These are phyloP conservation scores for Diarsia dahlii DNA, from an alignment of 2,888 invertebrate genomes.

Conservation along the genomic window DNA sequence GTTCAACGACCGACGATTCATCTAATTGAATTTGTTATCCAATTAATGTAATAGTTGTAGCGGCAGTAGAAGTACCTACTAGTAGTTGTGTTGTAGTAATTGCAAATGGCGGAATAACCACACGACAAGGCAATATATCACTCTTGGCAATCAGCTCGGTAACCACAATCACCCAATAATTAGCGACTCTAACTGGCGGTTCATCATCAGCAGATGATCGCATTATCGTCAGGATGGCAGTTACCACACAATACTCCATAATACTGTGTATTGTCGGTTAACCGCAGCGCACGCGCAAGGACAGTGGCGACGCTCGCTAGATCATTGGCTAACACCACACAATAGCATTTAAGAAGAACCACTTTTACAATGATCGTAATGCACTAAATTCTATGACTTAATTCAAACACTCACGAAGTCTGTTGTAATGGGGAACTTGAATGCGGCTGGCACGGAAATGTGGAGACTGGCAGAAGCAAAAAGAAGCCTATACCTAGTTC, in stretches of 20 bases:
- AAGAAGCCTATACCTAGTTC: not conserved
- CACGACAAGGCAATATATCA: conserved; percentile 39
- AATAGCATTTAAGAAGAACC: conserved; percentile 14
- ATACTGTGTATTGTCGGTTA: conserved; percentile 55
- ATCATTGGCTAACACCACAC: conserved; percentile 42
- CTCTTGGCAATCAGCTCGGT: conserved; percentile 10
- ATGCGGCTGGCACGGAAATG: not conserved
- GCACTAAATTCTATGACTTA: not conserved
- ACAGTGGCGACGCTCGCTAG: conserved; percentile 42
- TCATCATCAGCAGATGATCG: conserved; percentile 50
- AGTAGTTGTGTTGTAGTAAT: not conserved
- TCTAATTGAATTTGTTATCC: not conserved
- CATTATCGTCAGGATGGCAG: conserved; percentile 37
- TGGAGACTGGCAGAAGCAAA: not conserved
- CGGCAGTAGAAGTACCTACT: not conserved
- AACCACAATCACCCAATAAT: conserved; percentile 46
- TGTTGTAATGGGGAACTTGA: not conserved
- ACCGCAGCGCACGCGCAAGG: conserved; percentile 66
- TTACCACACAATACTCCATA: conserved; percentile 58
- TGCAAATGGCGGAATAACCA: conserved; percentile 13
- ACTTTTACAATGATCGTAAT: not conserved
- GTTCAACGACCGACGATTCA: conserved; percentile 15
- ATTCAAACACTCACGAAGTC: not conserved
- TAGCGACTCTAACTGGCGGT: conserved; percentile 42
- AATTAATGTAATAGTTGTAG: not conserved